Percentiles rank a stretch among this genome's conserved stretches.
Conservation (phyloP, 2,888 invertebrate genomes). For the Tenthredo livida region DNA sequence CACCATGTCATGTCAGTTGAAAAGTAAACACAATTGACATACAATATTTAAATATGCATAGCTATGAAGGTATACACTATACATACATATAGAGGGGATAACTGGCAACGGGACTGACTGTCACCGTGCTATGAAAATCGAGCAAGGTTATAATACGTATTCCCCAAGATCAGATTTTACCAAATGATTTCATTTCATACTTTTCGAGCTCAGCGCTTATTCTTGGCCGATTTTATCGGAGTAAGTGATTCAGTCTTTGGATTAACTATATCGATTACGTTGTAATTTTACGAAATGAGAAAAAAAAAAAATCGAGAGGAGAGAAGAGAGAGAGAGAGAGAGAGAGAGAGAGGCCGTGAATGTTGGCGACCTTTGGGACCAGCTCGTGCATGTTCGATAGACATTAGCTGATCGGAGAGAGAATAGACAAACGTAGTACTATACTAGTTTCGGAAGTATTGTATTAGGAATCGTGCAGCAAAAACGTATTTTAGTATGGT, state of each 20-base stretch:
- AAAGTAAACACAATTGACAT: slow-evolving; percentile 39
- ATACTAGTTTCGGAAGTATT: neutral
- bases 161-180: neutral
- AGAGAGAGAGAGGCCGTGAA: neutral
- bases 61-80: neutral
- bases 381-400: slow-evolving; percentile 3
- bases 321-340: neutral
- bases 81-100: neutral
- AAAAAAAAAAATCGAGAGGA: neutral
- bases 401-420: neutral
- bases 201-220: neutral
- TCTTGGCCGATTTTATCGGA: neutral
- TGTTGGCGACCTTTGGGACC: neutral
- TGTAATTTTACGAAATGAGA: neutral
- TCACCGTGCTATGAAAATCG: slow-evolving; percentile 20
- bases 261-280: neutral
- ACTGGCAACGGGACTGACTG: slow-evolving; percentile 24
- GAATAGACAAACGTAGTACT: neutral
- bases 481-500: slow-evolving; percentile 9
- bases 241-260: neutral
- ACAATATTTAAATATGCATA: slow-evolving; percentile 1
- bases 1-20: neutral
- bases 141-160: slow-evolving; percentile 14
- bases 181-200: neutral
- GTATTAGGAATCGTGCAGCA: neutral